phyloP scores from a whole-genome alignment of 2,113 vertebrate genomes.

The Antigone vipio region DNA sequence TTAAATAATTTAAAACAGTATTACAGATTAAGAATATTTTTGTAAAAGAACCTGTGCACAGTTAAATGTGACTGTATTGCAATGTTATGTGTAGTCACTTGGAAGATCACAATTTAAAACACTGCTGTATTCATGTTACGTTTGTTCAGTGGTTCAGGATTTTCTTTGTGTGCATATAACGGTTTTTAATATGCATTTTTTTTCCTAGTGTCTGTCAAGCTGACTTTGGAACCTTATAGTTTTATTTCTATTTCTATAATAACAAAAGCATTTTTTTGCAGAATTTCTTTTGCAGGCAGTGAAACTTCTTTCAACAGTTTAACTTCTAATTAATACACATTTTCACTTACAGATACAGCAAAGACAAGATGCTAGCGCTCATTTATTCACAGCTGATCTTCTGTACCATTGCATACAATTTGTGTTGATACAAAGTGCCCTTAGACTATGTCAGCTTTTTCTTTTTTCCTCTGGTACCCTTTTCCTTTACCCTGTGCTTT shows the following conservation, averaged over 20 bases:
- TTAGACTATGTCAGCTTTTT: not conserved
- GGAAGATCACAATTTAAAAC: not conserved
- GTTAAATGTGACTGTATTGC: not conserved
- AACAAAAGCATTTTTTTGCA: not conserved
- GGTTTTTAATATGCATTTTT: not conserved
- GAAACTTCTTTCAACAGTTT: not conserved
- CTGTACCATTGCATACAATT: not conserved
- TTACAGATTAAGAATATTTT: not conserved
- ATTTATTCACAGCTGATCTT: constrained; percentile 2
- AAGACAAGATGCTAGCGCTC: not conserved
- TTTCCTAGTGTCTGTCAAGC: not conserved
- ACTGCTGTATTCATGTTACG: not conserved
- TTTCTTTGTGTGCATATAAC: not conserved
- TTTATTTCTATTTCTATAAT: not conserved
- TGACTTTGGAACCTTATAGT: not conserved
- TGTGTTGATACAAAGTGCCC: not conserved
- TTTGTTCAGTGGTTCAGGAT: not conserved
- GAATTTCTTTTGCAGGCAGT: not conserved
- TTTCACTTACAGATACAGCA: constrained; percentile 60
- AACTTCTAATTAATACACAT: not conserved
- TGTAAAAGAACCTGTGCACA: not conserved
- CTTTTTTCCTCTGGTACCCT: not conserved
- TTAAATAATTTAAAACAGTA: not conserved
- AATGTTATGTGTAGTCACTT: not conserved
- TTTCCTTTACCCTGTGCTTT: not conserved